Conservation (phyloP, 92 coral and sea anemone genomes). For the Montipora capitata region DNA sequence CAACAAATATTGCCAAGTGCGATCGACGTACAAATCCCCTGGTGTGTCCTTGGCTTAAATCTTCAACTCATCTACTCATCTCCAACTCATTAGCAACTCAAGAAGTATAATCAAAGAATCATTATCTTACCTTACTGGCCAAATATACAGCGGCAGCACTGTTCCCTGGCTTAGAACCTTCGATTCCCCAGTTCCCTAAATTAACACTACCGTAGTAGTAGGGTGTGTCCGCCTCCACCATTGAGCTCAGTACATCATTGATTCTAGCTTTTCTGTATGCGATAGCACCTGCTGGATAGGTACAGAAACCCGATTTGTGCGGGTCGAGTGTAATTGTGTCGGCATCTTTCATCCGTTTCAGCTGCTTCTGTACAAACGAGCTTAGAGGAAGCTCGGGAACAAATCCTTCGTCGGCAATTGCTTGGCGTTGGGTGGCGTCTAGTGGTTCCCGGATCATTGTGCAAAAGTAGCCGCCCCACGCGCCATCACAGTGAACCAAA, state of each 20-base stretch:
- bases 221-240: too few species aligned
- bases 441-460: slow-evolving; percentile 60
- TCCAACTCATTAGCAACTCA: slow-evolving; percentile 5
- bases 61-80: too few species aligned
- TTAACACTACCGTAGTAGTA: slow-evolving; percentile 8
- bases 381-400: slow-evolving; percentile 70
- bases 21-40: too few species aligned
- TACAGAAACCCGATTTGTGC: slow-evolving; percentile 74
- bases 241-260: slow-evolving; percentile 58
- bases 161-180: slow-evolving; percentile 78
- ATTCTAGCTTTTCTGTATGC: slow-evolving; percentile 71
- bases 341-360: slow-evolving; percentile 33
- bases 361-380: slow-evolving; percentile 31
- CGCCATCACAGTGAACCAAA: slow-evolving; percentile 65
- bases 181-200: slow-evolving; percentile 76
- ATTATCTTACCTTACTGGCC: slow-evolving; percentile 56
- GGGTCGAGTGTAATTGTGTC: slow-evolving; percentile 81
- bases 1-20: too few species aligned
- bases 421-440: neutral
- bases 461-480: slow-evolving; percentile 80
- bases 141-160: slow-evolving; percentile 75
- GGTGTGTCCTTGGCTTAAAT: too few species aligned
- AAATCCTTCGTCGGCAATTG: neutral
- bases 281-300: slow-evolving; percentile 77
- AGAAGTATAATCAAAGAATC: neutral